phyloP scores from a whole-genome alignment of 2,888 invertebrate genomes.

The Drosophila percnosoma region DNA sequence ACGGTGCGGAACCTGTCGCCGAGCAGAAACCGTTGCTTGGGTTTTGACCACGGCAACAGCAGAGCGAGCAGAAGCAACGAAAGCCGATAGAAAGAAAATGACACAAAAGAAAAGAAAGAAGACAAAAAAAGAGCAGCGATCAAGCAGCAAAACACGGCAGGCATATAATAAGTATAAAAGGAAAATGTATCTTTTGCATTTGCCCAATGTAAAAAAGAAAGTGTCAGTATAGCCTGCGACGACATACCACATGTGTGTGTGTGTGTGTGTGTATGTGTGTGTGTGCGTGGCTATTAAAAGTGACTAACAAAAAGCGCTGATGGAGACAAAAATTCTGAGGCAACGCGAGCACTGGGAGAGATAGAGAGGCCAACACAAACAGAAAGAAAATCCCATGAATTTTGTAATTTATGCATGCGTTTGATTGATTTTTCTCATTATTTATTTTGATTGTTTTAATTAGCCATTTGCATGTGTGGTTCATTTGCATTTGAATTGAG shows the following conservation, averaged over 20 bases:
- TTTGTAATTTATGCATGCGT: conserved; percentile 34
- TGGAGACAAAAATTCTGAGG: conserved; percentile 51
- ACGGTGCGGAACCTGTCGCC: conserved; percentile 72
- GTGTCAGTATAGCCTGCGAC: conserved; percentile 61
- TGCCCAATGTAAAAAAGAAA: conserved; percentile 67
- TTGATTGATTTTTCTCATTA: conserved; percentile 34
- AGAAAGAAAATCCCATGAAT: conserved; percentile 33
- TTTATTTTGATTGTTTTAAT: conserved; percentile 70
- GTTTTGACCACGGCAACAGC: conserved; percentile 64
- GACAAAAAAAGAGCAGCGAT: conserved; percentile 52
- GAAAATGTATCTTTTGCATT: conserved; percentile 70
- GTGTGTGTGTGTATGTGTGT: conserved; percentile 39
- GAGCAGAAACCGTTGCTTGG: conserved; percentile 68
- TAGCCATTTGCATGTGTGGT: conserved; percentile 43
- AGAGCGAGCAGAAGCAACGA: conserved; percentile 43
- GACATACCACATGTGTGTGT: conserved; percentile 12
- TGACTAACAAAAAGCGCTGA: conserved; percentile 59
- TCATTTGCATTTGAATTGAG: conserved; percentile 56
- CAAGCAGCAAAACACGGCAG: conserved; percentile 53
- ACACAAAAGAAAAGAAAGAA: conserved; percentile 48
- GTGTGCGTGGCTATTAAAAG: conserved; percentile 64
- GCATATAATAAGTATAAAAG: conserved; percentile 39
- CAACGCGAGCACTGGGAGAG: conserved; percentile 18
- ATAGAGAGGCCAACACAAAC: conserved; percentile 10
- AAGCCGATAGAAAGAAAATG: conserved; percentile 59